Conservation (phyloP, 2,888 invertebrate species). For the Choristoneura rosaceana region DNA sequence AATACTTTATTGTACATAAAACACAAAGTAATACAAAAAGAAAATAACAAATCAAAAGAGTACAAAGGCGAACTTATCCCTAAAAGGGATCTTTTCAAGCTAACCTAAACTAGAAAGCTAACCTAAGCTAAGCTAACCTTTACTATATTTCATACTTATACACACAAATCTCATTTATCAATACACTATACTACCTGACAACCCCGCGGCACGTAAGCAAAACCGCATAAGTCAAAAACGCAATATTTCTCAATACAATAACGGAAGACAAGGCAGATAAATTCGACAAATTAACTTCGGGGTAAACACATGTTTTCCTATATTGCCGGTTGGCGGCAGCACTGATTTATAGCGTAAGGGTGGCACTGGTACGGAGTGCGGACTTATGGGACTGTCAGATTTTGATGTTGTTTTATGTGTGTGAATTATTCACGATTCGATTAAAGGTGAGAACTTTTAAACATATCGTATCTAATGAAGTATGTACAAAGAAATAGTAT, state of each 20-base stretch:
- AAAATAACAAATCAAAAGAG: no score
- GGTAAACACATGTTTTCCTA: conserved; percentile 85
- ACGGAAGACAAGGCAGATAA: conserved; percentile 78
- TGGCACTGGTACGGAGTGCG: conserved; percentile 53
- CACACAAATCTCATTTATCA: background rate
- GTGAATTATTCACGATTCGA: conserved; percentile 43
- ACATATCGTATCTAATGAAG: no score
- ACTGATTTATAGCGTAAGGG: conserved; percentile 80
- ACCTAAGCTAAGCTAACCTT: no score
- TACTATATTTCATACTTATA: background rate
- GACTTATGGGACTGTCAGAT: conserved; percentile 59
- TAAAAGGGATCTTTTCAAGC: no score
- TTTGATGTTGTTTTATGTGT: conserved; percentile 47
- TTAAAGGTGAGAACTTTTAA: conserved; percentile 50
- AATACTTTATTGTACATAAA: no score
- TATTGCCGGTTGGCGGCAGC: conserved; percentile 81
- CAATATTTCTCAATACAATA: conserved; percentile 81
- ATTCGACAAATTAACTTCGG: conserved; percentile 84
- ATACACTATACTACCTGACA: background rate
- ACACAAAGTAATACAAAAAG: no score
- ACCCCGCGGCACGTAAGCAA: conserved; percentile 37
- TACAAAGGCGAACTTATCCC: no score
- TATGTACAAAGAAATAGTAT: no score
- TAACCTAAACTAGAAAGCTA: no score
- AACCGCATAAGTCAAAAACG: conserved; percentile 57